Evolutionary conservation across 2,797 vertebrate genomes (phyloP), one percentile per base, ranked within the genome.

Genomic region (Danionella dracula): DNA sequence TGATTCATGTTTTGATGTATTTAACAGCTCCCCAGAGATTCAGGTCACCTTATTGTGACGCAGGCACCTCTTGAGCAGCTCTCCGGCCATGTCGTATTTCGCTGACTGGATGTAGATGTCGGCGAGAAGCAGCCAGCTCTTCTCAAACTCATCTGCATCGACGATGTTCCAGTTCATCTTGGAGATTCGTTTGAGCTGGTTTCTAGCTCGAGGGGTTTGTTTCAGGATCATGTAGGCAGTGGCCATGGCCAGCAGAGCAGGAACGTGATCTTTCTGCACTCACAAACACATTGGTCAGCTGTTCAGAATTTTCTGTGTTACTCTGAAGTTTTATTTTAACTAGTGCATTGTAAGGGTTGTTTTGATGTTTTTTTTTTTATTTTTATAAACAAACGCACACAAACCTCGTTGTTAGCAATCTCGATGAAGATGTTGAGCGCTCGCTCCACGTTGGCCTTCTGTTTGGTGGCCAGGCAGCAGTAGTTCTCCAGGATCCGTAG

Each of bases 161-260:
- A 91, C 70, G 23, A 92, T 87, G 85, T 89, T 97, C 96, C 96
- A 99, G 83, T 81, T 94, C 94, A 99, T 96, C 84, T 97, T 98
- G 46, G 94, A 86, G 73, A 99, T 93, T 48, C 93, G 88, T 78
- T 99, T 99, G 62, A 99, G 88, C 70, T 98, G 95, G 83, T 94
- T 99, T 76, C 95, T 91, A 60, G 96, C 97, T 81, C 90, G 83
- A 31, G 95, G 93, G 15, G 91, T 97, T 81, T 98, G 95, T 74
- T 98, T 99, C 45, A 97, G 89, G 78, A 99, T 96, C 97, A 99
- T 97, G 72, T 92, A 95, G 11, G 95, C 94, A 0, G 93, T 98
- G 32, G 97, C 96, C 93, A 97, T 94, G 76, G 95, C 96, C 83
- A 98, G 53, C 77, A 98, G 88, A 0, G 94, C 94, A 41, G 95